These are phyloP conservation scores for Spondyliosoma cantharus DNA, from an alignment of 2,797 vertebrate genomes.

Conservation along the genomic window DNA sequence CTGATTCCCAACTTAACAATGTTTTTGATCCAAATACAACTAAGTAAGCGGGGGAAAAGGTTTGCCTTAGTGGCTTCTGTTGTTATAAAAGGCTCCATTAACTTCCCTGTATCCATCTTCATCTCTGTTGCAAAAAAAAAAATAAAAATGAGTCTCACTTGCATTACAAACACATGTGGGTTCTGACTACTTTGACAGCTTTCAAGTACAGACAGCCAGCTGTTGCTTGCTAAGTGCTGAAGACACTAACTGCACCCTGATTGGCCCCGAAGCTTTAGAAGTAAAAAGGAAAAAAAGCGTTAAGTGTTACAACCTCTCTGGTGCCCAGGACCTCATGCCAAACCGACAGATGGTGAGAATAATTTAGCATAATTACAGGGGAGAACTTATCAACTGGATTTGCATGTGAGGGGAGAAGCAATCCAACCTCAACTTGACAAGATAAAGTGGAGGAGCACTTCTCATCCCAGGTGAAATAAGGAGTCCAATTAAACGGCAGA, in stretches of 20 bases:
- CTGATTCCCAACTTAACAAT: neutral
- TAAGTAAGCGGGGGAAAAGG: constrained; percentile 3
- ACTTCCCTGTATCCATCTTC: constrained; percentile 11
- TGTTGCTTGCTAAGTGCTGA: constrained; percentile 42
- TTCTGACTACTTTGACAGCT: constrained; percentile 26
- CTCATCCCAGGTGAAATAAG: constrained; percentile 56
- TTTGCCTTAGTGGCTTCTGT: neutral
- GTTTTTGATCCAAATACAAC: neutral
- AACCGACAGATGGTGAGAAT: constrained; percentile 69
- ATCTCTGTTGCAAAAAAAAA: constrained; percentile 15
- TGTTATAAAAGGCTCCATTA: constrained; percentile 16
- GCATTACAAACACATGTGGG: constrained; percentile 21
- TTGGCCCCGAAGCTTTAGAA: constrained; percentile 37
- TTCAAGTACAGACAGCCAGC: constrained; percentile 55
- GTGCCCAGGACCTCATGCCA: constrained; percentile 33
- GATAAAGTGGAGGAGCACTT: constrained; percentile 38
- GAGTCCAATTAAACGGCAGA: constrained; percentile 26
- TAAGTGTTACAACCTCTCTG: constrained; percentile 54
- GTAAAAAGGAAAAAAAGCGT: constrained; percentile 40
- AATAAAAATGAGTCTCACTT: neutral
- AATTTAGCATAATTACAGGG: constrained; percentile 66
- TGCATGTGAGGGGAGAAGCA: constrained; percentile 42
- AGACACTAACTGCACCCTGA: constrained; percentile 39
- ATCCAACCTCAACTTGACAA: constrained; percentile 42
- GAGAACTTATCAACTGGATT: constrained; percentile 36